Percentiles rank a stretch among this genome's conserved stretches.
Evolutionary conservation across 2,113 vertebrate species (phyloP).

Genomic region (Phylloscopus trochiloides): DNA sequence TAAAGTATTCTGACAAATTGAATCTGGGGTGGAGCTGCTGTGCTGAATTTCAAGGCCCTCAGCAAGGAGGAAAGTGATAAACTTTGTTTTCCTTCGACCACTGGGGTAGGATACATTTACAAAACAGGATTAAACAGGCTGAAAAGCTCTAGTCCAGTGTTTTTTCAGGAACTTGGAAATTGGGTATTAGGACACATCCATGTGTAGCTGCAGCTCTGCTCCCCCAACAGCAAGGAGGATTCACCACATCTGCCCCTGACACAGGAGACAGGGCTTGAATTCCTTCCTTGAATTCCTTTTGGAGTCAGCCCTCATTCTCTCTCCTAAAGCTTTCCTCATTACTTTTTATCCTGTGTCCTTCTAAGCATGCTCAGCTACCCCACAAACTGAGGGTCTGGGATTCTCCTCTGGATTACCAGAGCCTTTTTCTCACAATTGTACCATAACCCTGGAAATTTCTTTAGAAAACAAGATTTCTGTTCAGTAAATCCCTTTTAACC

Average conservation of each 20-base stretch:
- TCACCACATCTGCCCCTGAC: not conserved
- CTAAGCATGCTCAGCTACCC: not conserved
- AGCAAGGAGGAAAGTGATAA: not conserved
- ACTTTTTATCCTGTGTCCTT: not conserved
- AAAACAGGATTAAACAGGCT: not conserved
- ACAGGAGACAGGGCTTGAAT: not conserved
- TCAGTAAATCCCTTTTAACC: not conserved
- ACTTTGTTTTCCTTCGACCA: not conserved
- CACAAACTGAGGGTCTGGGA: not conserved
- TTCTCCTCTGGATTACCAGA: not conserved
- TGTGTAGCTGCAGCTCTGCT: not conserved
- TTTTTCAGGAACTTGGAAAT: not conserved
- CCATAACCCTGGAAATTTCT: not conserved
- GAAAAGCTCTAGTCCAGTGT: not conserved
- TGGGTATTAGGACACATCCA: not conserved
- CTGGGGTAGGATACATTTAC: not conserved
- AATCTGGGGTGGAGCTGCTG: not conserved
- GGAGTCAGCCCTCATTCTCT: not conserved
- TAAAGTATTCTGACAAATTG: not conserved
- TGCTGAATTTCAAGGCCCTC: conserved; percentile 19
- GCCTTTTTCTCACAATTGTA: not conserved
- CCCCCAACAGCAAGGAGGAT: not conserved
- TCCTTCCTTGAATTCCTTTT: not conserved
- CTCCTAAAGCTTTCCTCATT: not conserved
- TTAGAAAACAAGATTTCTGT: not conserved